Evolutionary conservation across 1,140 invertebrate species (phyloP).

Genomic region (Anthonomus grandis): DNA sequence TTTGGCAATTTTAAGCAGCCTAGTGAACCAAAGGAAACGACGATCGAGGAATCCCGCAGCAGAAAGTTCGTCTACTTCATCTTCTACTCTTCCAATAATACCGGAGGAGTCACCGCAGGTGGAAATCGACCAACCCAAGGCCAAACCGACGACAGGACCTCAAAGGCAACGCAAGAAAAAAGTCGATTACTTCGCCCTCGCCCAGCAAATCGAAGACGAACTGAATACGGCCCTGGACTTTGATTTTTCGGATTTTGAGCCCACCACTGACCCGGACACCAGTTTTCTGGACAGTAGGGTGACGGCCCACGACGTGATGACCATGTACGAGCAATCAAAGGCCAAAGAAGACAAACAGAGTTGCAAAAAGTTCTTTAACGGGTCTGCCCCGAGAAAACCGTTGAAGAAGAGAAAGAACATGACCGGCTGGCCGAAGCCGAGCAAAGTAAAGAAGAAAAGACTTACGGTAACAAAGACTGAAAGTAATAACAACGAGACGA

Average conservation of each 20-base stretch:
- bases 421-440: conserved; percentile 65
- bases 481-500: conserved; percentile 20
- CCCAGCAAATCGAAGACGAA: conserved; percentile 33
- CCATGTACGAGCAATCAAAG: conserved; percentile 34
- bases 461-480: conserved; percentile 31
- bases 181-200: conserved; percentile 27
- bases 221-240: conserved; percentile 24
- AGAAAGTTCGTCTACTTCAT: not conserved
- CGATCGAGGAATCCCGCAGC: conserved; percentile 16
- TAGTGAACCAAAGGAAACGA: conserved; percentile 56
- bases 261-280: conserved; percentile 18
- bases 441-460: conserved; percentile 47
- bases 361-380: conserved; percentile 30
- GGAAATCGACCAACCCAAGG: not conserved
- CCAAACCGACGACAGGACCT: conserved; percentile 15
- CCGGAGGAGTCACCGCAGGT: conserved; percentile 20
- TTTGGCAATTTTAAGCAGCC: conserved; percentile 70
- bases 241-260: conserved; percentile 27
- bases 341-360: conserved; percentile 21
- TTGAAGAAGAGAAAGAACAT: conserved; percentile 51
- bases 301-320: conserved; percentile 34
- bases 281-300: conserved; percentile 20
- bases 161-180: conserved; percentile 23
- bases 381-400: conserved; percentile 32
- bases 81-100: conserved; percentile 16